A percentile compares a stretch with the other conserved stretches of the same genome.
Conservation (phyloP, 2,113 vertebrate genomes). For the Helogale parvula region DNA sequence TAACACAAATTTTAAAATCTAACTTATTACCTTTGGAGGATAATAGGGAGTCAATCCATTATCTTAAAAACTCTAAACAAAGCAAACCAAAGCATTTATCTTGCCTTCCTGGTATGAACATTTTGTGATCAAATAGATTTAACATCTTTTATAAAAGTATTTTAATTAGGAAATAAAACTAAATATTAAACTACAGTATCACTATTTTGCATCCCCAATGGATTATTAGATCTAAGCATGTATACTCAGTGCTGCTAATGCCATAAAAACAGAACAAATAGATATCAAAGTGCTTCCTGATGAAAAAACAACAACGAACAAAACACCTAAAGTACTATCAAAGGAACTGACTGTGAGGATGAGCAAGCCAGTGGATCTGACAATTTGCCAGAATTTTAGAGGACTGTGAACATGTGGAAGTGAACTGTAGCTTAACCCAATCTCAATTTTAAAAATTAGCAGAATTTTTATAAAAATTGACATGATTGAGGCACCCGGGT, state of each 20-base stretch:
- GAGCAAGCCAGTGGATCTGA: neutral
- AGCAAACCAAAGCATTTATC: neutral
- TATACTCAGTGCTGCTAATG: neutral
- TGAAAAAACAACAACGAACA: neutral
- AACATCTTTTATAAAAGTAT: neutral
- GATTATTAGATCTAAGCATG: neutral
- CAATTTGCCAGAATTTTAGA: neutral
- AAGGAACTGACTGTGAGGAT: neutral
- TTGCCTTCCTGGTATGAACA: neutral
- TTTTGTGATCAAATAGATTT: neutral
- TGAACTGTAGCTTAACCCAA: neutral
- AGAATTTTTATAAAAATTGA: neutral
- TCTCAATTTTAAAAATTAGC: neutral
- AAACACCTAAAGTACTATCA: neutral
- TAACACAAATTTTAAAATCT: slow-evolving; percentile 4
- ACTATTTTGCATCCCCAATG: neutral
- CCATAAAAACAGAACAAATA: neutral
- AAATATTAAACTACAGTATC: neutral
- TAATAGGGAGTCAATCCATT: neutral
- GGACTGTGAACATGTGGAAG: neutral
- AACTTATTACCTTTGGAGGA: neutral
- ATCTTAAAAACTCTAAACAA: neutral
- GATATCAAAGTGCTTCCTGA: neutral
- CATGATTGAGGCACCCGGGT: neutral
- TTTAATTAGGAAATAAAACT: neutral